Percentiles rank a stretch among this genome's conserved stretches.
Evolutionary conservation across 2,797 vertebrate genomes (phyloP).

Genomic region (Gambusia yucatana): DNA sequence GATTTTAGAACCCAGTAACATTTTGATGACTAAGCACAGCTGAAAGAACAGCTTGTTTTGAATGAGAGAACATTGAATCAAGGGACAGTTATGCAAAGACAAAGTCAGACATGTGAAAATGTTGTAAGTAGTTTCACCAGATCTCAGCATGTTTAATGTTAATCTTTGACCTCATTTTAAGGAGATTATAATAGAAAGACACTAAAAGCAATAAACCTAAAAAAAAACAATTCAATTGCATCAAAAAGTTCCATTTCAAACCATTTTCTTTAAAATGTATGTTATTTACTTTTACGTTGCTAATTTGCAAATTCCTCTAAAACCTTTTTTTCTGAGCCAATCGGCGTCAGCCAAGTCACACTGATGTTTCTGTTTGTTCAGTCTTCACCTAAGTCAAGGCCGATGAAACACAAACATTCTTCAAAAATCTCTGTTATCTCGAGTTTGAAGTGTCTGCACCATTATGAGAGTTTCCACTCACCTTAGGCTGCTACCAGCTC

Average conservation of each 20-base stretch:
- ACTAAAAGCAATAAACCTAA: background rate
- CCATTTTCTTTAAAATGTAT: background rate
- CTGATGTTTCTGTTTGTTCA: background rate
- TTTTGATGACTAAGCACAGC: slow-evolving; percentile 21
- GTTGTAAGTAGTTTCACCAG: background rate
- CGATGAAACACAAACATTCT: slow-evolving; percentile 5
- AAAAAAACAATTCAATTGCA: background rate
- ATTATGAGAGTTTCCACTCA: background rate
- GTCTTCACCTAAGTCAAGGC: background rate
- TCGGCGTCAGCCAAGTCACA: background rate
- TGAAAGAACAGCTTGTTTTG: slow-evolving; percentile 4
- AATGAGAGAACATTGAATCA: background rate
- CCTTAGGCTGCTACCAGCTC: background rate
- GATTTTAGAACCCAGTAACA: slow-evolving; percentile 9
- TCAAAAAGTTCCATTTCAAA: background rate
- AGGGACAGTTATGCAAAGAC: background rate
- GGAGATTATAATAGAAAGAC: background rate
- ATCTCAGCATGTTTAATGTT: slow-evolving; percentile 3
- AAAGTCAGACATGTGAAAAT: background rate
- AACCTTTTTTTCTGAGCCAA: background rate
- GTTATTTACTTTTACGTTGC: background rate
- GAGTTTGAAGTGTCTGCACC: background rate
- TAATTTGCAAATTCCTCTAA: background rate
- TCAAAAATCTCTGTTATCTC: slow-evolving; percentile 3
- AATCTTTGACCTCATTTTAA: background rate